Evolutionary conservation across 2,888 invertebrate genomes (phyloP).

Genomic region (Thera britannica): DNA sequence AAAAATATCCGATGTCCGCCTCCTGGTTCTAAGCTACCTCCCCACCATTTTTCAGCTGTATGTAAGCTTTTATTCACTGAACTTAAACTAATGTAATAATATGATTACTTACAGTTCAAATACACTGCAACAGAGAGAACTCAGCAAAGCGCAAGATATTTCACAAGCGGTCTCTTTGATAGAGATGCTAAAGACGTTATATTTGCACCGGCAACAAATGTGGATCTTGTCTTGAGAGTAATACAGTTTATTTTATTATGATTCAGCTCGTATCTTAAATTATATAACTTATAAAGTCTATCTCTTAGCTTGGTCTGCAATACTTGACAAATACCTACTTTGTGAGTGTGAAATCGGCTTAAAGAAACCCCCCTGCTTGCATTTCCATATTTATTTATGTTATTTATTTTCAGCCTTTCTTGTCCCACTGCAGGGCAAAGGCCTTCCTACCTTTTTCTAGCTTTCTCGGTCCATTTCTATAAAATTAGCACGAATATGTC

Average conservation of each 20-base stretch:
- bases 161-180: slow-evolving; percentile 91
- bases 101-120: slow-evolving; percentile 86
- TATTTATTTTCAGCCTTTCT: too few relatives aligned
- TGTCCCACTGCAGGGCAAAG: too few relatives aligned
- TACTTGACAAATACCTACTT: slow-evolving; percentile 6
- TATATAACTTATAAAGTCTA: slow-evolving; percentile 4
- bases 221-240: slow-evolving; percentile 89
- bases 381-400: too few relatives aligned
- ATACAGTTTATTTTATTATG: slow-evolving; percentile 12
- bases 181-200: slow-evolving; percentile 85
- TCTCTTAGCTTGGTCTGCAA: slow-evolving; percentile 20
- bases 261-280: background rate
- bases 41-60: too few relatives aligned
- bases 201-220: slow-evolving; percentile 86
- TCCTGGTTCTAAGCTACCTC: too few relatives aligned
- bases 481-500: background rate
- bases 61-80: too few relatives aligned
- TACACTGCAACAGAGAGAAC: slow-evolving; percentile 92
- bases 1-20: too few relatives aligned
- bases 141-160: slow-evolving; percentile 89
- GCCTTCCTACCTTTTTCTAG: too few relatives aligned
- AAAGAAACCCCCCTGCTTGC: background rate
- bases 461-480: too few relatives aligned
- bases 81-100: background rate
- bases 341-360: slow-evolving; percentile 2